Conservation (phyloP, 2,113 vertebrate species). For the Paramisgurnus dabryanus region DNA sequence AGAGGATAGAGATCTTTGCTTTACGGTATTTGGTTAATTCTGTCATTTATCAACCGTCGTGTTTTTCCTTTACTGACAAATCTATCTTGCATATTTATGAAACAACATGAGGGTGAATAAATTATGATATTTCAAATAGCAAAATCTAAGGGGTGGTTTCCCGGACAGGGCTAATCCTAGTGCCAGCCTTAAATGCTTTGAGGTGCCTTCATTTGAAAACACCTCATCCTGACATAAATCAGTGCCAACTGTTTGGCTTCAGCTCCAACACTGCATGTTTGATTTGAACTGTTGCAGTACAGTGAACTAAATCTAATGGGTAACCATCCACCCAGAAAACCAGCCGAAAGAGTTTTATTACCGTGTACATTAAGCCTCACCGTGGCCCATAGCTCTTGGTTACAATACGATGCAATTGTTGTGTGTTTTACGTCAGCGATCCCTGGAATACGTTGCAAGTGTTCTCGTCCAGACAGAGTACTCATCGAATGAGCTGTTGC, state of each 20-base stretch:
- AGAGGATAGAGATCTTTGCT: slow-evolving; percentile 12
- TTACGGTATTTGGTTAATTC: not conserved
- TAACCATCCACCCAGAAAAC: slow-evolving; percentile 12
- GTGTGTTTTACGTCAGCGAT: slow-evolving; percentile 33
- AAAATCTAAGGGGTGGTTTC: no score
- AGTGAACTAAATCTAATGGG: slow-evolving; percentile 1
- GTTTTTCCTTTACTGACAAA: not conserved
- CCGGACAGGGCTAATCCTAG: no score
- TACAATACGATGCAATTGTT: slow-evolving; percentile 11
- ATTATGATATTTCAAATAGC: no score
- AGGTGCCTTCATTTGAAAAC: no score
- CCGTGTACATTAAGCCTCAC: slow-evolving; percentile 25
- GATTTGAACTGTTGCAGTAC: slow-evolving; percentile 22
- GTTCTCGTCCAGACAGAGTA: slow-evolving; percentile 34
- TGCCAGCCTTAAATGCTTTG: no score
- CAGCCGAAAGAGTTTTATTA: slow-evolving; percentile 17
- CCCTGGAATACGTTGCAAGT: not conserved
- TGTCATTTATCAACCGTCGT: not conserved
- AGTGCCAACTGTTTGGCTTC: not conserved
- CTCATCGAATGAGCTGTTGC: slow-evolving; percentile 38
- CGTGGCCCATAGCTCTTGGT: slow-evolving; percentile 13
- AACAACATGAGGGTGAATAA: no score
- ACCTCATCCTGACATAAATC: no score
- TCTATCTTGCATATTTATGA: no score
- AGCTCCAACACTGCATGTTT: not conserved